Evolutionary conservation across 2,797 vertebrate species (phyloP).

Genomic region (Karalla daura): DNA sequence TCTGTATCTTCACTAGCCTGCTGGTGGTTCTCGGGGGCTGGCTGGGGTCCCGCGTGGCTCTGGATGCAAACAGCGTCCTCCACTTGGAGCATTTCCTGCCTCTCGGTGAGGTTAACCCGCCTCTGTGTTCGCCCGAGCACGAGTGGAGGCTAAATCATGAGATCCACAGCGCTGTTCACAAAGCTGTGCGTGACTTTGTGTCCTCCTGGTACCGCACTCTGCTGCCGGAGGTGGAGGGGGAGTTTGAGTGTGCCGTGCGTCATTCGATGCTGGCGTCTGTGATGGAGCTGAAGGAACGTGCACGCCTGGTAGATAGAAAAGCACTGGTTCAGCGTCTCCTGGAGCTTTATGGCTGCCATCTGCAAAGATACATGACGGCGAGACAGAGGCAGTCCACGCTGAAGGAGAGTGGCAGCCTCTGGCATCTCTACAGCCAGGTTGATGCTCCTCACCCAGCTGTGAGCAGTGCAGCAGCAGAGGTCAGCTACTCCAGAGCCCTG

Average conservation of each 20-base stretch:
- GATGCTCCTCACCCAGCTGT: constrained; percentile 84
- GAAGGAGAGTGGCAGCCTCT: constrained; percentile 69
- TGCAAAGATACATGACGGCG: constrained; percentile 89
- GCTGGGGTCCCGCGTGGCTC: constrained; percentile 83
- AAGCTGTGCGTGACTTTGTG: constrained; percentile 93
- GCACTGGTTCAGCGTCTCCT: constrained; percentile 83
- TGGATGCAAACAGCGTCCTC: constrained; percentile 79
- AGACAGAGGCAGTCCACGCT: constrained; percentile 67
- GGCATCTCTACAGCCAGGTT: constrained; percentile 85
- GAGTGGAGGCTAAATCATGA: constrained; percentile 86
- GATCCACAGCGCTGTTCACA: constrained; percentile 85
- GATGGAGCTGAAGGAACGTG: constrained; percentile 84
- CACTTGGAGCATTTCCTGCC: constrained; percentile 90
- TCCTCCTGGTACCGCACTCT: constrained; percentile 91
- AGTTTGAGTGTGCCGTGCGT: constrained; percentile 88
- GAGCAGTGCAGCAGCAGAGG: constrained; percentile 74
- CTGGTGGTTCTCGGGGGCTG: constrained; percentile 88
- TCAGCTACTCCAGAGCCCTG: constrained; percentile 83
- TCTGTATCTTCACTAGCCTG: constrained; percentile 87
- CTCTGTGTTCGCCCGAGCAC: constrained; percentile 62
- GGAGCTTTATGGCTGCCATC: constrained; percentile 87
- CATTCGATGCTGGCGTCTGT: constrained; percentile 87
- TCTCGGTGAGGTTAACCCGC: constrained; percentile 61
- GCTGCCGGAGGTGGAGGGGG: constrained; percentile 81
- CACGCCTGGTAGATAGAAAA: constrained; percentile 80